Percentiles rank a stretch among this genome's conserved stretches.
These are phyloP conservation scores for Anguilla japonica DNA, from an alignment of 2,113 vertebrate genomes.

Conservation along the genomic window DNA sequence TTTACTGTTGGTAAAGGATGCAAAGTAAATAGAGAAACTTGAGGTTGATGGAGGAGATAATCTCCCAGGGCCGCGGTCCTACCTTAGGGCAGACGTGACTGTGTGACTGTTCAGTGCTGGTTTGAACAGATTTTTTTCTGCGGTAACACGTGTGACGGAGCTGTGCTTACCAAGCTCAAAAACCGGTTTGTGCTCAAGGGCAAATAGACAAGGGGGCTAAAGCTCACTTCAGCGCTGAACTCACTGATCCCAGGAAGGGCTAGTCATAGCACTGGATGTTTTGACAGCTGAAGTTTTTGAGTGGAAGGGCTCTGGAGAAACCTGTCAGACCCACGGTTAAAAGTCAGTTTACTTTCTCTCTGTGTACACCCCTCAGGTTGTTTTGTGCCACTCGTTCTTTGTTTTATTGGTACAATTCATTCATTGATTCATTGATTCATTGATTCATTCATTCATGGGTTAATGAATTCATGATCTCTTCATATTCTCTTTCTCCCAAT, in stretches of 20 bases:
- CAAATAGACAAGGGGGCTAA: not conserved
- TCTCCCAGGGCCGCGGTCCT: not conserved
- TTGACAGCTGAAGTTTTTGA: not conserved
- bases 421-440: not conserved
- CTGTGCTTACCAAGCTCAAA: not conserved
- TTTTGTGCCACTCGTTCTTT: not conserved
- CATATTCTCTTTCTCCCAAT: not conserved
- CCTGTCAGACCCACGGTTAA: not conserved
- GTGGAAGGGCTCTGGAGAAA: not conserved
- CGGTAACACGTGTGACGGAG: not conserved
- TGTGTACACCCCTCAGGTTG: not conserved
- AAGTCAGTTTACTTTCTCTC: not conserved
- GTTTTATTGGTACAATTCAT: not conserved
- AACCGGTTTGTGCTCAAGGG: slow-evolving; percentile 4
- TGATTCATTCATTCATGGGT: not conserved
- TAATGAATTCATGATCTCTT: not conserved
- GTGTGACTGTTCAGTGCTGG: not conserved
- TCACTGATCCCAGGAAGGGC: not conserved
- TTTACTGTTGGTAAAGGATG: not conserved
- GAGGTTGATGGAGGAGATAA: not conserved
- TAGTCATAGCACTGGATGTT: not conserved
- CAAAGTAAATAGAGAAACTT: not conserved
- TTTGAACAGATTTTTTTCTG: not conserved
- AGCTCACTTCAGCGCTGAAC: not conserved
- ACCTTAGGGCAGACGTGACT: not conserved